Percentiles rank a stretch among this genome's conserved stretches.
Evolutionary conservation across 2,113 vertebrate genomes (phyloP).

Genomic region (Dromas ardeola): DNA sequence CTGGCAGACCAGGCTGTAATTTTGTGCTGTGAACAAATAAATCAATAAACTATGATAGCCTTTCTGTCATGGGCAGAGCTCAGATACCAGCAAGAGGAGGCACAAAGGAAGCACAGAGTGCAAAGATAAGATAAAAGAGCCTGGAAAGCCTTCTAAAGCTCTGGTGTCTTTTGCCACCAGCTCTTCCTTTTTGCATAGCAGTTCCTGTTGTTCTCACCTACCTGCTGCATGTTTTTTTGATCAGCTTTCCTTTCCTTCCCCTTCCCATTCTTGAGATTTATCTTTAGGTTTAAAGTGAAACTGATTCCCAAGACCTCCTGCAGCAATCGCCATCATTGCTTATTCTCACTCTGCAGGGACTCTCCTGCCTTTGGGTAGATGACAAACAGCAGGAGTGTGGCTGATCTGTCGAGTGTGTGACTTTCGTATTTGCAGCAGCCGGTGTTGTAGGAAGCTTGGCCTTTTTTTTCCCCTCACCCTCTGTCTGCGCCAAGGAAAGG

Average conservation of each 20-base stretch:
- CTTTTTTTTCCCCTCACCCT: background rate
- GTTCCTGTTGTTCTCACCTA: background rate
- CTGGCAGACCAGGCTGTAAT: background rate
- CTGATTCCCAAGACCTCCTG: background rate
- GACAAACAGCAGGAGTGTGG: background rate
- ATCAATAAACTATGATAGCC: background rate
- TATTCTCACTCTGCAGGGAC: background rate
- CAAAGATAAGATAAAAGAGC: background rate
- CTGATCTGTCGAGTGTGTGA: background rate
- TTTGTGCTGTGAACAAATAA: background rate
- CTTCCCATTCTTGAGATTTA: background rate
- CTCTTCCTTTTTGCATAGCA: background rate
- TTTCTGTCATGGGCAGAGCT: background rate
- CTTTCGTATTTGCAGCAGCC: background rate
- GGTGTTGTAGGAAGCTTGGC: background rate
- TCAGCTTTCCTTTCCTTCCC: background rate
- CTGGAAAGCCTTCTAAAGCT: background rate
- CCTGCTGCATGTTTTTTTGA: background rate
- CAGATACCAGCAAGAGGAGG: background rate
- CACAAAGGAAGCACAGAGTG: background rate
- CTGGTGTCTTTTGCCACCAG: background rate
- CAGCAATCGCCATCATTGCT: background rate
- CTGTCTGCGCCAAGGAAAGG: background rate
- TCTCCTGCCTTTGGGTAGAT: rapidly evolving
- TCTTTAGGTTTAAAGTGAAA: background rate